These are phyloP conservation scores for Aproaerema taeniolella DNA, from an alignment of 2,888 invertebrate species.

Conservation along the genomic window DNA sequence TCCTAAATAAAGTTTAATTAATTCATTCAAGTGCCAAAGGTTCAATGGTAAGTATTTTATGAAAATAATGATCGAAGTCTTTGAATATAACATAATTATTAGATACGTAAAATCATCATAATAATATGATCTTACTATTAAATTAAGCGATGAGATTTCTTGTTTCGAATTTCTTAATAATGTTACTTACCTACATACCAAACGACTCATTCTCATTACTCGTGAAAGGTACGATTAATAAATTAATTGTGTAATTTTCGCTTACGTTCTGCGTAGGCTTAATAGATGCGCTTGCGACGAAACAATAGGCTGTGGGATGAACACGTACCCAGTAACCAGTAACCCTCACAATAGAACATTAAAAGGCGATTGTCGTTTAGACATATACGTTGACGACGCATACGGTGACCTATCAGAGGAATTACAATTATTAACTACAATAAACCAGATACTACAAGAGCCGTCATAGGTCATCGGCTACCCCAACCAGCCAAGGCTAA, in stretches of 20 bases:
- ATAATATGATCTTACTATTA: too few species aligned
- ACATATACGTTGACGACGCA: background rate
- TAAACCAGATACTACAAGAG: conserved; percentile 26
- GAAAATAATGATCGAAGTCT: too few species aligned
- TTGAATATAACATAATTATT: too few species aligned
- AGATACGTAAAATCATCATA: too few species aligned
- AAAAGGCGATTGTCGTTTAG: conserved; percentile 22
- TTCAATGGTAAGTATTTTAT: too few species aligned
- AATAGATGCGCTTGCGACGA: conserved; percentile 31
- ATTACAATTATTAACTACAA: conserved; percentile 25
- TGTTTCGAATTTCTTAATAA: too few species aligned
- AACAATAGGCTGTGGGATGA: conserved; percentile 59
- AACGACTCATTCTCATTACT: too few species aligned
- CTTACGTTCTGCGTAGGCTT: conserved; percentile 33
- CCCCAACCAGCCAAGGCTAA: conserved; percentile 23
- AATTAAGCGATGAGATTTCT: too few species aligned
- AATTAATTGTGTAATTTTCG: conserved; percentile 37
- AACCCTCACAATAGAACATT: conserved; percentile 42
- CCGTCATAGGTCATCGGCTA: conserved; percentile 27
- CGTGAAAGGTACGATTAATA: conserved; percentile 26
- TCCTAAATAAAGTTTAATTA: too few species aligned
- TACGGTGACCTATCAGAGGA: background rate
- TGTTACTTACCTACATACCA: too few species aligned
- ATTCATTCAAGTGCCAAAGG: too few species aligned
- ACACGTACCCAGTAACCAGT: conserved; percentile 27